These are phyloP conservation scores for Lucinisca nassula DNA, from an alignment of 2,888 invertebrate genomes.

Conservation along the genomic window DNA sequence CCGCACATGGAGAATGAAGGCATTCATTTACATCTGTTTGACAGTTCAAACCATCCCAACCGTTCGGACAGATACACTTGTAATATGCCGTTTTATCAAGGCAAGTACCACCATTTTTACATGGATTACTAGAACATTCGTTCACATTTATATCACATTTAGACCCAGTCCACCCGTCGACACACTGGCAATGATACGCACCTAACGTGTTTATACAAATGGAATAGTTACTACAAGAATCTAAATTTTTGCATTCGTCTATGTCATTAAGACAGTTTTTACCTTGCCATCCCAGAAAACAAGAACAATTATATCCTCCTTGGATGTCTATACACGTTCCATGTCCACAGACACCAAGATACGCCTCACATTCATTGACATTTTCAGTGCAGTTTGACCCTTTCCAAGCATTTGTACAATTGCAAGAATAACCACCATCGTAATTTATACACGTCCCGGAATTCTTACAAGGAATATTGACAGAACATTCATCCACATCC, in stretches of 20 bases:
- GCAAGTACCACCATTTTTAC: constrained; percentile 36
- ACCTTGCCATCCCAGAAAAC: constrained; percentile 49
- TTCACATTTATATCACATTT: constrained; percentile 25
- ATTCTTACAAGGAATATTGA: constrained; percentile 94
- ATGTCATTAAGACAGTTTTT: constrained; percentile 48
- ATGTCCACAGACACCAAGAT: constrained; percentile 20
- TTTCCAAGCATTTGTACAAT: constrained; percentile 77
- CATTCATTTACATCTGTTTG: constrained; percentile 38
- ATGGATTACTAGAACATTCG: constrained; percentile 36
- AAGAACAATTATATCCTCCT: constrained; percentile 57
- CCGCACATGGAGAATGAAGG: neutral
- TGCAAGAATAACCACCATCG: constrained; percentile 90
- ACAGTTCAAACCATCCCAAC: constrained; percentile 32
- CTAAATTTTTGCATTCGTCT: constrained; percentile 41
- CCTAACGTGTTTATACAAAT: constrained; percentile 59
- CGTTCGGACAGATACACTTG: constrained; percentile 25
- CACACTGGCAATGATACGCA: constrained; percentile 51
- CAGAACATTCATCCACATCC: constrained; percentile 79
- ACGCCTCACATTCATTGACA: constrained; percentile 34
- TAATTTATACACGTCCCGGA: constrained; percentile 97
- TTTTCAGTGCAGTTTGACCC: constrained; percentile 91
- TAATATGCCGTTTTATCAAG: constrained; percentile 17
- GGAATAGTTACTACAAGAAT: neutral
- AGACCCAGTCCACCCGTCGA: constrained; percentile 36
- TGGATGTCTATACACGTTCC: constrained; percentile 40